Evolutionary conservation across 2,113 vertebrate species (phyloP).

Genomic region (Ahaetulla prasina): DNA sequence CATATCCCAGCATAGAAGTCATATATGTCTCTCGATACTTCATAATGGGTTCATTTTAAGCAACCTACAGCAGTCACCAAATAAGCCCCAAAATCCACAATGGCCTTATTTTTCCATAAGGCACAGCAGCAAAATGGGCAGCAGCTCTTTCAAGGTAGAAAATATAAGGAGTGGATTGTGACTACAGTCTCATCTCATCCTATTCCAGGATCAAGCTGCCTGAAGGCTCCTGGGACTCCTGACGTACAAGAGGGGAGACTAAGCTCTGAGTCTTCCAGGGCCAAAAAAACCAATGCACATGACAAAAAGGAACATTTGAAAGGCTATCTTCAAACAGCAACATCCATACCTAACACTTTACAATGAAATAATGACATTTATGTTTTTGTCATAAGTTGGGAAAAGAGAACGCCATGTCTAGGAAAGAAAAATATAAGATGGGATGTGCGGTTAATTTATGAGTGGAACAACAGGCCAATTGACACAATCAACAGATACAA

Average conservation of each 20-base stretch:
- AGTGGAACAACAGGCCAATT: slow-evolving; percentile 24
- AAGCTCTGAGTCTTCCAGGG: slow-evolving; percentile 49
- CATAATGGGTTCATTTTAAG: slow-evolving; percentile 39
- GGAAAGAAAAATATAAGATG: slow-evolving; percentile 26
- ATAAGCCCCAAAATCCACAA: slow-evolving; percentile 40
- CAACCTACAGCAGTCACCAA: slow-evolving; percentile 44
- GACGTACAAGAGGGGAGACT: slow-evolving; percentile 51
- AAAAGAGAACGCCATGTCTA: slow-evolving; percentile 28
- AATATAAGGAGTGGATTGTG: slow-evolving; percentile 57
- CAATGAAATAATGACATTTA: slow-evolving; percentile 39
- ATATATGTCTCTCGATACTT: slow-evolving; percentile 30
- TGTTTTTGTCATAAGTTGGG: slow-evolving; percentile 45
- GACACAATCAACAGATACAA: slow-evolving; percentile 48
- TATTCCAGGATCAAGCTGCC: slow-evolving; percentile 51
- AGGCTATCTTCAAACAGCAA: slow-evolving; percentile 17
- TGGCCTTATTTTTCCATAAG: slow-evolving; percentile 43
- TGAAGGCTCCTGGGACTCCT: slow-evolving; percentile 53
- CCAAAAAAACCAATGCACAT: slow-evolving; percentile 31
- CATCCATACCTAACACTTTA: slow-evolving; percentile 35
- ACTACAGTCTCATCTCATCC: slow-evolving; percentile 30
- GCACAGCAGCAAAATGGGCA: slow-evolving; percentile 44
- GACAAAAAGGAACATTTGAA: slow-evolving; percentile 42
- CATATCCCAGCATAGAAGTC: slow-evolving; percentile 28
- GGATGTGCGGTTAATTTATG: neutral
- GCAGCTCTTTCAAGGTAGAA: slow-evolving; percentile 48